Evolutionary conservation across 2,888 invertebrate genomes (phyloP).

Genomic region (Darwinula stevensoni): DNA sequence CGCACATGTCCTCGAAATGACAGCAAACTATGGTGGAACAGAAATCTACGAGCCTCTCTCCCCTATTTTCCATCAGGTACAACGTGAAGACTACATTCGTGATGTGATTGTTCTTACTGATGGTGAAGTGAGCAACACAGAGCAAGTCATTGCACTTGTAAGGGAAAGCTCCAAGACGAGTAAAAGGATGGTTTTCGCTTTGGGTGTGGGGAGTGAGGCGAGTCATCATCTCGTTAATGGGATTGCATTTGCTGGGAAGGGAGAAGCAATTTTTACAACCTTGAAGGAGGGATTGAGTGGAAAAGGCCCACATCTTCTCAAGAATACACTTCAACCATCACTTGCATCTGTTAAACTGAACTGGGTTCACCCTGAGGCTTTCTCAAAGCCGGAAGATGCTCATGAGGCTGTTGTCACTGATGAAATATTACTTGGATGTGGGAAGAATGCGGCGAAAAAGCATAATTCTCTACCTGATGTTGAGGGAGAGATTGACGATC

Average conservation of each 20-base stretch:
- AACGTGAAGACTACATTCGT: too few species aligned
- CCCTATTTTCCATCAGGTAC: too few species aligned
- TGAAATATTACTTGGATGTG: too few species aligned
- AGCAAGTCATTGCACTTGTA: slow-evolving; percentile 13
- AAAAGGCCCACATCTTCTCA: slow-evolving; percentile 10
- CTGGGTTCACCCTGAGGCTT: background rate
- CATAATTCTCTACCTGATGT: too few species aligned
- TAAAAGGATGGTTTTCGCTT: slow-evolving; percentile 13
- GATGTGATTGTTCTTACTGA: slow-evolving; percentile 16
- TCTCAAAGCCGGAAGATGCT: slow-evolving; percentile 9
- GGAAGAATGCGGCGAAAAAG: too few species aligned
- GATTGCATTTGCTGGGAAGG: too few species aligned
- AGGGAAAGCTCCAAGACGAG: slow-evolving; percentile 11
- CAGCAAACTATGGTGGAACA: too few species aligned
- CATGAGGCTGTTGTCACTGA: slow-evolving; percentile 5
- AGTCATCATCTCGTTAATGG: slow-evolving; percentile 15
- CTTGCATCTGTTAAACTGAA: background rate
- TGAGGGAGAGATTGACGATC: too few species aligned
- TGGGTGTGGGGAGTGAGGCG: slow-evolving; percentile 15
- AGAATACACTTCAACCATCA: slow-evolving; percentile 3
- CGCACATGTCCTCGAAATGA: too few species aligned
- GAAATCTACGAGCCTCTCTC: too few species aligned
- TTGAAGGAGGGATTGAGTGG: too few species aligned
- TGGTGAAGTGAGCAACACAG: slow-evolving; percentile 14
- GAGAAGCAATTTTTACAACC: too few species aligned